Base-by-base conservation (phyloP, 2,113 vertebrate genomes). In the Ammospiza nelsoni region DNA sequence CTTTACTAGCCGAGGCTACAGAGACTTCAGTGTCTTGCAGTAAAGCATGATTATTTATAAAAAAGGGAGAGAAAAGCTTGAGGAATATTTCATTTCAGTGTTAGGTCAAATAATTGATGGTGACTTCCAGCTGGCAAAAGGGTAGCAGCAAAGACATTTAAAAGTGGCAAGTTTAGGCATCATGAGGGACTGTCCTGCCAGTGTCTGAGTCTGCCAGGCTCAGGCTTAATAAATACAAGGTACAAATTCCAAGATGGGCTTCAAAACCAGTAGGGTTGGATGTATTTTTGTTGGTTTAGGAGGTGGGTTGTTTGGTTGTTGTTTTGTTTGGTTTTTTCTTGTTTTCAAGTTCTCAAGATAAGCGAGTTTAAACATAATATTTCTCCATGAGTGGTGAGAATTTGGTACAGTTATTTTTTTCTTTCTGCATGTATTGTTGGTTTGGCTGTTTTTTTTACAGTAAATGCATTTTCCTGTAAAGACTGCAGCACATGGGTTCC, bases 381-480 rank as follows among this genome's bases (percentile, higher is more conserved):
- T 89, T 84, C 17, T 84, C 65, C 24, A 9, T 22, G 22, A n/a
- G 20, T 19, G 54, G 7, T 72, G 23, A 75, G 35, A 82, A 78
- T 37, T n/a, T 44, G 20, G 22, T 27, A 25, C 19, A 29, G 37
- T 13, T 9, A 21, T 44, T 28, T 28, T n/a, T 59, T 58, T 24
- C 14, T 24, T 66, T 77, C 15, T 78, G 5, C 33, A 3, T 63
- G 21, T 52, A 3, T 61, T n/a, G 33, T 69, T 74, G 5, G 29
- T 17, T 85, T 83, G 23, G 11, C 6, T 58, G 21, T 19, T 69
- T 87, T 87, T 89, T 86, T 67, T 55, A 23, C 22, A 46, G 35
- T n/a, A 92, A 89, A 79, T 55, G 25, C 22, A n/a, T 71, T 89
- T 94, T 74, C 35, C 55, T 89, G 17, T 76, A 69, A 44, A 54